Evolutionary conservation across 2,113 vertebrate genomes (phyloP), one percentile per base, ranked within the genome.

Genomic region (Lasiurus borealis): DNA sequence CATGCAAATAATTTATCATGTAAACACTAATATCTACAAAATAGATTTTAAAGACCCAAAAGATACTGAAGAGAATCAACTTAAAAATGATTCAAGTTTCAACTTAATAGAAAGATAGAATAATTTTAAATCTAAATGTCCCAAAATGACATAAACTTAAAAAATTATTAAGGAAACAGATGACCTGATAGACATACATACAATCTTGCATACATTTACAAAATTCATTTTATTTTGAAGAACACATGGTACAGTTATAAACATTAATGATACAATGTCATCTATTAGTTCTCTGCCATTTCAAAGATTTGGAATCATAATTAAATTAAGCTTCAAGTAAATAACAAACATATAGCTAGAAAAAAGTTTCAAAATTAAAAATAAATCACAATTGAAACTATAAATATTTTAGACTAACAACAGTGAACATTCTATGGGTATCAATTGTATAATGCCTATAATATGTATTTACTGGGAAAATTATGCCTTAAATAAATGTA

Each of bases 161-260:
- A 83, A 64, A 59, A 40, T 68, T 75, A 54, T 31, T 50, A 87
- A 91, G 71, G 16, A 80, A 75, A 34, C 21, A 73, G 78, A 86
- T 69, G 31, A 78, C n/a, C 69, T 83, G 25, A 52, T 50, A 48
- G 18, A 62, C 14, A 31, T 57, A 13, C 77, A 68, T 19, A 40
- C 23, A 81, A 40, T 46, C 1, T 86, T 73, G 85, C 29, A 27
- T 57, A 50, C 5, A 68, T 27, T 34, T 82, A 31, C 14, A 93
- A 68, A 78, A 66, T 50, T 71, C 14, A 59, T 2, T 36, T 27
- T 34, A 34, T 96, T 95, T 95, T 89, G 36, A 91, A 87, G 44
- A n/a, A 76, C 29, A 68, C 13, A 15, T 46, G 6, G 27, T 44
- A 57, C 8, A 83, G 8, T 75, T 80, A 83, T 11, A 91, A 84